Base-by-base conservation (phyloP, 2,888 invertebrate genomes). In the Phania funesta region DNA sequence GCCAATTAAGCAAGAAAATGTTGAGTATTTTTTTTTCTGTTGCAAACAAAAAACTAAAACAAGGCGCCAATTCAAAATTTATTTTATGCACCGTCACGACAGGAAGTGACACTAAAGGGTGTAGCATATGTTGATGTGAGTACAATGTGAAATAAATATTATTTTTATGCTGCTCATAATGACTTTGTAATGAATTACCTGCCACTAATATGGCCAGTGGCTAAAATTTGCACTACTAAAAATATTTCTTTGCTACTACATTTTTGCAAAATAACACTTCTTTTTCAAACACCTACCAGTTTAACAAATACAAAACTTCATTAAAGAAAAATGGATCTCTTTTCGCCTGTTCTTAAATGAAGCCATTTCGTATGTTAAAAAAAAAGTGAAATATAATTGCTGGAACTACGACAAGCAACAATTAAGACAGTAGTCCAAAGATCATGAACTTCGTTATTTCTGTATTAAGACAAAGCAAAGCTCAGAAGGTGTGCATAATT, bases 371-470 rank as follows among this genome's bases (percentile, higher is more conserved):
- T 41, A 75, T 82, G 78, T 83, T 76, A 60, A 79, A 81, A 64
- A 24, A 73, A 46, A 54, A n/a, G 16, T 6, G 20, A 48, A 60
- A 76, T 68, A 67, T 67, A 68, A 71, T 79, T 77, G 65, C 75
- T 76, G 80, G 64, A 80, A 75, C 73, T 62, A 65, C 83, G 68
- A 85, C 83, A 77, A 75, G 74, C 87, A 87, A 87, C 90, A 90
- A 90, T 90, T 90, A 90, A 90, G 90, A 90, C 88, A 87, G 86
- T 85, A 87, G 89, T 89, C 88, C 87, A 90, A 88, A 90, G 90
- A 90, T 90, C 90, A 90, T 87, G 90, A 89, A 90, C 90, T 67
- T 48, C 9, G 16, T 44, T 64, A 29, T 26, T 52, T 50, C 41
- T 67, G 29, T 80, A 56, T 71, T 60, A 71, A 70, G 56, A 60